Base-by-base conservation (phyloP, 2,888 invertebrate genomes). In the Sisyra nigra region DNA sequence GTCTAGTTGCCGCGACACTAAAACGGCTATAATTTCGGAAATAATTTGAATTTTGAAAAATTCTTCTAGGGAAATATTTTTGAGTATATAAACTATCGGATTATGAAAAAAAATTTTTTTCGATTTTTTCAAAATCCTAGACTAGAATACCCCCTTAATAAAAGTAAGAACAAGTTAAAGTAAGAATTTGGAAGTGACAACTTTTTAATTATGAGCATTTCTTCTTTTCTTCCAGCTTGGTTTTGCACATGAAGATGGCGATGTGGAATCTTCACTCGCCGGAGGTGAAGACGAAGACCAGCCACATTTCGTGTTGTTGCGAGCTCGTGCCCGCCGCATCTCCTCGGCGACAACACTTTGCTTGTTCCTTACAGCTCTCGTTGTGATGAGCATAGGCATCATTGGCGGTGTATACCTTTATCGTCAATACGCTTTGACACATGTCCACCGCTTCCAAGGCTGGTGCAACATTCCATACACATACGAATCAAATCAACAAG, bases 351-450 rank as follows among this genome's bases (percentile, higher is more conserved):
- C 79, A 13, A 79, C 80, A 30, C 60, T 80, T 40, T 74, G 78
- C 55, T 65, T 87, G 44, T 71, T 81, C 46, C 57, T 86, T 35
- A 72, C 79, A 10, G 77, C 82, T 2, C 56, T 83, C 19, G 58
- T 80, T 45, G 75, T 86, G 15, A 71, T 84, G 54, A 71, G 82
- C 46, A 70, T 80, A 54, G 83, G 82, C 9, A 67, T 79, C 31
- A 61, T 74, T 42, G 76, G 79, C 6, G 87, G 85, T 3, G 69
- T 84, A 44, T 76, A 81, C 55, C 65, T 89, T 42, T 88, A 86
- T 62, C 73, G 75, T 42, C 75, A 83, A 52, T 80, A 81, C 57
- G 68, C 75, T 10, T 69, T 71, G 44, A 67, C 67, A 37, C 73
- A 74, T 56, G 59, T 68, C 55, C 71, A 73, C 44, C 70, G 71